Conservation (phyloP, 1,140 invertebrate genomes). For the Drosophila kanapiae region DNA sequence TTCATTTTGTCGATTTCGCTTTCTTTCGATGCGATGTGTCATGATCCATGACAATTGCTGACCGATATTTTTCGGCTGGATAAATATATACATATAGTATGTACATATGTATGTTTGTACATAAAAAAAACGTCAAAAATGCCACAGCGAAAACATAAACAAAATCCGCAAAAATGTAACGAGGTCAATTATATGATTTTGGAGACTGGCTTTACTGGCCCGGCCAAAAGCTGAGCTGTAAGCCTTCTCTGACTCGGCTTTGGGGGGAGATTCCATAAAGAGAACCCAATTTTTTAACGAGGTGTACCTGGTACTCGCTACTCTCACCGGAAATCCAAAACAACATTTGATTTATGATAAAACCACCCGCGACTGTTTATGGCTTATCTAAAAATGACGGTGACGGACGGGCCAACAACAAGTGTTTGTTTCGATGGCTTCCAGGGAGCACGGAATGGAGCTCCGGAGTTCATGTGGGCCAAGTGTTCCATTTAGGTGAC, state of each 20-base stretch:
- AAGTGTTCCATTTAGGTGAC: conserved; percentile 61
- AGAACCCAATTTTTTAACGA: conserved; percentile 24
- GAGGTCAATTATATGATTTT: conserved; percentile 49
- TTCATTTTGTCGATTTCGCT: conserved; percentile 64
- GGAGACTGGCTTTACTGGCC: conserved; percentile 26
- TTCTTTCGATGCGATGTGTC: conserved; percentile 70
- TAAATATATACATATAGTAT: neutral
- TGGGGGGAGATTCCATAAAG: conserved; percentile 18
- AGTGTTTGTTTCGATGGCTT: conserved; percentile 21
- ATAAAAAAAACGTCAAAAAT: conserved; percentile 26
- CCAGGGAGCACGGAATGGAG: conserved; percentile 3
- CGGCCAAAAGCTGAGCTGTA: conserved; percentile 20
- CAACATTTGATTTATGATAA: conserved; percentile 80
- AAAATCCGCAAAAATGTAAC: conserved; percentile 53
- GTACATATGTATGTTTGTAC: too few relatives aligned
- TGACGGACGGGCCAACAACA: conserved; percentile 45
- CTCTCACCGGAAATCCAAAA: conserved; percentile 74
- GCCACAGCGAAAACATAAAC: conserved; percentile 46
- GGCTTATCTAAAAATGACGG: conserved; percentile 71
- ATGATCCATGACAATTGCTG: conserved; percentile 70
- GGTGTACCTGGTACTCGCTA: conserved; percentile 26
- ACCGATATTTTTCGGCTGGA: conserved; percentile 50
- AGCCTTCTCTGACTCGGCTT: conserved; percentile 1
- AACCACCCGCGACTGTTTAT: conserved; percentile 69
- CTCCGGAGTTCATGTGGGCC: conserved; percentile 41